Conservation (phyloP, 2,797 vertebrate species). For the Crossoptilon crossoptilon region DNA sequence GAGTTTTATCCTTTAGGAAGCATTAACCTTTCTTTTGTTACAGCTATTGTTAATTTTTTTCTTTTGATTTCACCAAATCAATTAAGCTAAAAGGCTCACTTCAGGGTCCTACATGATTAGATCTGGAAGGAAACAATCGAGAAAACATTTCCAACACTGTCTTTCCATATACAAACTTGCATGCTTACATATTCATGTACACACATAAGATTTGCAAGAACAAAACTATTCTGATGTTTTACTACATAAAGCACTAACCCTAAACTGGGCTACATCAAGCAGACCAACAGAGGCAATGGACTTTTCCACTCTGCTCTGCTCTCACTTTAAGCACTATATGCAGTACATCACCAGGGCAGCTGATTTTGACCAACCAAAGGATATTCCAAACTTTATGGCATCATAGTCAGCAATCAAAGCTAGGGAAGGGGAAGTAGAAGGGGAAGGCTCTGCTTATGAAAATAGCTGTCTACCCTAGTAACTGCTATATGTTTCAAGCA, state of each 20-base stretch:
- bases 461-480: background rate
- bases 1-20: background rate
- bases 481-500: background rate
- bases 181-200: background rate
- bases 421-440: background rate
- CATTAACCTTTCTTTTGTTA: background rate
- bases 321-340: background rate
- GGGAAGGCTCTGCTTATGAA: no score
- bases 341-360: background rate
- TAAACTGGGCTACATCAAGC: background rate
- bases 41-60: background rate
- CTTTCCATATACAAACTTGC: background rate
- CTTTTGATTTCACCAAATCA: background rate
- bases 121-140: background rate
- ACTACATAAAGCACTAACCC: background rate
- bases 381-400: background rate
- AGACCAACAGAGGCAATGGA: background rate
- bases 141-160: background rate
- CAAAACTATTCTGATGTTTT: background rate
- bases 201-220: background rate
- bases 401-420: background rate
- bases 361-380: background rate
- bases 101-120: background rate
- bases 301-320: background rate
- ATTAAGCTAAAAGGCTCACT: background rate